Base-by-base conservation (phyloP, 1,140 invertebrate species). In the Zaprionus ornatus region DNA sequence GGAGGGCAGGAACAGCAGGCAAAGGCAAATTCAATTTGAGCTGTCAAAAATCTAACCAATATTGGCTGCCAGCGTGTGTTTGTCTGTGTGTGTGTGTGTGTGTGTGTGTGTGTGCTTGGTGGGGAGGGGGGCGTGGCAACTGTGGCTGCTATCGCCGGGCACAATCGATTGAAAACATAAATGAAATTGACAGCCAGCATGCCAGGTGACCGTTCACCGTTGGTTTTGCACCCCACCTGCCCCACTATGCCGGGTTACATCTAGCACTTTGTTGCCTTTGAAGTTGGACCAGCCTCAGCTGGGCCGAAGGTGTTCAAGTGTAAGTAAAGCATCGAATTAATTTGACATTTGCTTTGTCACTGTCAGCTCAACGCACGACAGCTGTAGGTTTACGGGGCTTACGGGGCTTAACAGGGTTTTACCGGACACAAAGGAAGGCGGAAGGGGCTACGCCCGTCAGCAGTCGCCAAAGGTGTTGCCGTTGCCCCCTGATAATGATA, bases 31-130 rank as follows among this genome's bases (percentile, higher is more conserved):
- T 88, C 72, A 88, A 88, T 88, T 88, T 85, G 82, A 82, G 85
- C 85, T 88, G 85, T 88, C 85, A 88, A 88, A 88, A 88, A 90
- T 88, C 85, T 90, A 83, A 88, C 85, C 85, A 88, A 88, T 88
- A 88, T 88, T 90, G 86, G 81, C 82, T 85, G 79, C 74, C 71
- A 70, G 57, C 48, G 5, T 56, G 32, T 71, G 52, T 70, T 48
- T 63, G 40, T 25, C 23, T 64, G 73, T 74, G 63, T 70, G 74
- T 65, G 35, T 55, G 19, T 50, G 63, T 50, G 57, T 21, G 40
- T 45, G 29, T 42, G 42, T 23, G 35, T 37, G 29, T 5, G 29
- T 32, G 12, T 35, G 12, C 35, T 35, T 35, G 32, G 32, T 13
- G 29, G 32, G 32, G 1, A 32, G 54, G 59, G 59, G 56, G 72